Evolutionary conservation across 2,888 invertebrate species (phyloP).

Genomic region (Salpingus planirostris): DNA sequence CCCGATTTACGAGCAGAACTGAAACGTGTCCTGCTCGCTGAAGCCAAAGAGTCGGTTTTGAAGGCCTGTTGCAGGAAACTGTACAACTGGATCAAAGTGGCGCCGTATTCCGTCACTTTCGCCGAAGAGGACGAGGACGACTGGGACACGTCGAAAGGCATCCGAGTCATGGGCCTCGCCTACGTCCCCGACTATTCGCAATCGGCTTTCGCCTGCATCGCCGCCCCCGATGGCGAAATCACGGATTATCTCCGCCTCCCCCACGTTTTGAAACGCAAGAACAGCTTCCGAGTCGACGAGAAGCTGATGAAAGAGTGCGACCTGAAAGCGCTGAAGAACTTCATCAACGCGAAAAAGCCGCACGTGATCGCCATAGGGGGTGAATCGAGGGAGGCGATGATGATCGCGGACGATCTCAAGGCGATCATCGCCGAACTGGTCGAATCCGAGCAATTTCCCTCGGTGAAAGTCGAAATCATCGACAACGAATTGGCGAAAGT

Average conservation of each 20-base stretch:
- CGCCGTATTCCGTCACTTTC: slow-evolving; percentile 66
- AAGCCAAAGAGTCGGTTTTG: slow-evolving; percentile 79
- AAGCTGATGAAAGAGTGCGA: slow-evolving; percentile 49
- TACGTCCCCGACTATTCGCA: slow-evolving; percentile 78
- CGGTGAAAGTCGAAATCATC: slow-evolving; percentile 80
- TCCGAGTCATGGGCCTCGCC: slow-evolving; percentile 79
- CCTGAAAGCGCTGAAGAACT: slow-evolving; percentile 60
- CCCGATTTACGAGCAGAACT: slow-evolving; percentile 86
- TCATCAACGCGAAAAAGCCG: slow-evolving; percentile 84
- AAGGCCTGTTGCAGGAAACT: slow-evolving; percentile 78
- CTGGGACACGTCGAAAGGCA: slow-evolving; percentile 77
- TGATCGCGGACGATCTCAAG: slow-evolving; percentile 69
- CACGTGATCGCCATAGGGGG: slow-evolving; percentile 78
- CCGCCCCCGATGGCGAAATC: slow-evolving; percentile 85
- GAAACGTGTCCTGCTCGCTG: slow-evolving; percentile 65
- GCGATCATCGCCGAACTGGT: slow-evolving; percentile 64
- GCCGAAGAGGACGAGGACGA: slow-evolving; percentile 86
- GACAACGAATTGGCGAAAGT: slow-evolving; percentile 92
- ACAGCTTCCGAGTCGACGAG: slow-evolving; percentile 60
- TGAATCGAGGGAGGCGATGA: slow-evolving; percentile 80
- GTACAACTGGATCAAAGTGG: slow-evolving; percentile 81
- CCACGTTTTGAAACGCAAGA: slow-evolving; percentile 74
- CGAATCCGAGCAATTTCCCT: slow-evolving; percentile 79
- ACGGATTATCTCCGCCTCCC: slow-evolving; percentile 84
- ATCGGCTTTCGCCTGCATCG: slow-evolving; percentile 79